These are phyloP conservation scores for Stenopsyche tienmushanensis DNA, from an alignment of 1,140 invertebrate genomes.

Conservation along the genomic window DNA sequence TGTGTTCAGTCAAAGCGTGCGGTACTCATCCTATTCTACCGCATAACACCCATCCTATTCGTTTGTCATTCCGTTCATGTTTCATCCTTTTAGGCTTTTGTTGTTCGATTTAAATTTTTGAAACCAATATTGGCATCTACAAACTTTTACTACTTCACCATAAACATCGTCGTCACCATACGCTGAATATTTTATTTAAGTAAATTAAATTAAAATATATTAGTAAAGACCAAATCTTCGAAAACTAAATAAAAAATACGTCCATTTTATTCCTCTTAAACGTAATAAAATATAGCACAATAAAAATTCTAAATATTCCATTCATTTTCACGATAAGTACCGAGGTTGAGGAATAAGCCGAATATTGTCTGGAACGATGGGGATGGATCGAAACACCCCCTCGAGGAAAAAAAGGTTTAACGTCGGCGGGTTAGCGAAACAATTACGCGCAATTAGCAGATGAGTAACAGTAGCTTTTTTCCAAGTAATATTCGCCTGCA, in stretches of 20 bases:
- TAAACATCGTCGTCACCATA: no score
- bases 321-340: background rate
- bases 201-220: no score
- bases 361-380: conserved; percentile 5
- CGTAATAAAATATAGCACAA: background rate
- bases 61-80: no score
- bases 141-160: no score
- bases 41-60: no score
- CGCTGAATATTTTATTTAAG: no score
- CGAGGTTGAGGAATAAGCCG: background rate
- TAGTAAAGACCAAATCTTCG: no score
- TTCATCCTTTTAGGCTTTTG: no score
- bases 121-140: no score
- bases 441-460: conserved; percentile 20
- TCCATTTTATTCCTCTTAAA: background rate
- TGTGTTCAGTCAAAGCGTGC: no score
- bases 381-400: background rate
- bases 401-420: background rate
- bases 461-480: conserved; percentile 4
- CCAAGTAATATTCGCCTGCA: background rate
- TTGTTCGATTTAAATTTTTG: no score
- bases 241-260: background rate
- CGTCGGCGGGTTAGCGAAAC: conserved; percentile 8
- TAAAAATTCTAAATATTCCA: conserved; percentile 10
- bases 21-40: no score